Base-by-base conservation (phyloP, 1,140 invertebrate genomes). In the Drosophila quadrilineata region DNA sequence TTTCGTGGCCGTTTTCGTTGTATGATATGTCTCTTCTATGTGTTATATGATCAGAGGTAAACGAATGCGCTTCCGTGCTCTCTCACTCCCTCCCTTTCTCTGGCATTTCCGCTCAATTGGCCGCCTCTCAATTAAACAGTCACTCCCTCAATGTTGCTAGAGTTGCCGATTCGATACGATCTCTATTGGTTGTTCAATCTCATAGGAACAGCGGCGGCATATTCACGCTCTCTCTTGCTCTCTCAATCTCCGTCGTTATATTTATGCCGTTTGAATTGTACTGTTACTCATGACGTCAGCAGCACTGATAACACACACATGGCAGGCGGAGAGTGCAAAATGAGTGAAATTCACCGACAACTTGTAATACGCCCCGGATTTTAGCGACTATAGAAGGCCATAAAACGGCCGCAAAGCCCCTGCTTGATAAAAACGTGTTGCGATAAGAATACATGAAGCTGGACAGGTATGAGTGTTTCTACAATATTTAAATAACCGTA, bases 281-380 rank as follows among this genome's bases (percentile, higher is more conserved):
- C 69, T 52, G 76, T 75, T 69, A 77, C 57, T 77, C 38, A 65
- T 82, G 76, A 84, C 76, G 73, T 84, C 64, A 65, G n/a, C 9
- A 6, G 16, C 6, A 17, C 70, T 74, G 63, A 66, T 56, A 48
- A 73, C 43, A 60, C 48, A n/a, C n/a, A 49, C 46, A 59, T 38
- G 31, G 40, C 26, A 9, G 2, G 26, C 31, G 2, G 3, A 31
- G 29, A 21, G 48, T n/a, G 9, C 9, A 3, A 38, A 31, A 60
- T 60, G 63, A 67, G 63, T 40, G 48, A 12, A 64, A 53, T 35
- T 35, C 16, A 10, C 31, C 31, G 33, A 29, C 17, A 43, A 26
- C 29, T 50, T 45, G 22, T 28, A 45, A 45, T 52, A 43, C 73
- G 38, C 62, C 73, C 54, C 49, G 33, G 33, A 9, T 41, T 10